Evolutionary conservation across 37 sponge, comb jelly and placozoan genomes (phyloP), one percentile per base, ranked within the genome.

Genomic region (Oopsacas minuta): DNA sequence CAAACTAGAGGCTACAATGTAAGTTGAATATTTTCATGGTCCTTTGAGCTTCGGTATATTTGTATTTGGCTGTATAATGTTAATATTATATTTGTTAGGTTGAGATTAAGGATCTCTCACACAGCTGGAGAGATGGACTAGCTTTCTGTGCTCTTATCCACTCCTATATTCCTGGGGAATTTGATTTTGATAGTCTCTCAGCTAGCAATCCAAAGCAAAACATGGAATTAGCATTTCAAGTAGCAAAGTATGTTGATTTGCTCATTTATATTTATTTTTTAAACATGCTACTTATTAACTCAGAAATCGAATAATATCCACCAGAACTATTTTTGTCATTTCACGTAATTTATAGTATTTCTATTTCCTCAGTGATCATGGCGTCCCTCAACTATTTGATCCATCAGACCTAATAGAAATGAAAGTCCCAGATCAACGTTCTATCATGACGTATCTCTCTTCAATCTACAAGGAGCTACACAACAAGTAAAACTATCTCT

Each of bases 371-470:
- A 94, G 94, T 51, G 90, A 94, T 0, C 88, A 87, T 36, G 94
- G 92, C 15, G 87, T 94, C 52, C 88, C 86, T 0, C 82, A 83
- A 22, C 86, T 94, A 86, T 39, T 94, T 35, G 94, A 94, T 52
- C 90, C 90, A 0, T 91, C 91, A 5, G 94, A 94, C 81, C 85
- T 94, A 81, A 30, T 94, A 15, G 36, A 83, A 0, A 83, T 89
- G 23, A 81, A 39, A 38, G 36, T 90, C 0, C 94, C 94, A 1
- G 94, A 94, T 53, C 82, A 89, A n/a, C 88, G 88, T 83, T 91
- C 91, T 83, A 88, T 94, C 69, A 94, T 94, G 94, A 94, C 94
- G 34, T 94, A 89, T 83, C 86, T 94, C 30, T 90, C 89, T 38
- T 89, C 94, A 69, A 91, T 94, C 85, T 94, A 94, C 89, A 89